Conservation (phyloP, 2,797 vertebrate genomes). For the Epinephelus malabaricus region DNA sequence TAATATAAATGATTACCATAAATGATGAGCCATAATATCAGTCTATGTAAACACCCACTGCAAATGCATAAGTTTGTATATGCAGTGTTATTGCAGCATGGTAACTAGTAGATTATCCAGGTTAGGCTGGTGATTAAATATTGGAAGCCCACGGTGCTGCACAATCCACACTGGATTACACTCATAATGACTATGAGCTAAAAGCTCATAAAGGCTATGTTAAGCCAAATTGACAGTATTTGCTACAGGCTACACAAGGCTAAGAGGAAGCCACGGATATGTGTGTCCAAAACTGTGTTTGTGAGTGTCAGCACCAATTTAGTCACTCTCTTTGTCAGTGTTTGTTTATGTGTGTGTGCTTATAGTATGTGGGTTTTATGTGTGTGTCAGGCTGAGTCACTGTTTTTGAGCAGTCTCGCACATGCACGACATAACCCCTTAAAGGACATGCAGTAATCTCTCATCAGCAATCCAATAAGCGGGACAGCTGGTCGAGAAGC, state of each 20-base stretch:
- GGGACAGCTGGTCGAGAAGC: slow-evolving; percentile 67
- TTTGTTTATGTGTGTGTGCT: slow-evolving; percentile 27
- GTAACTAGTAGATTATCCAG: slow-evolving; percentile 39
- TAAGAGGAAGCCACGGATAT: slow-evolving; percentile 37
- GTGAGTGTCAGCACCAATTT: slow-evolving; percentile 32
- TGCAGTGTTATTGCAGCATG: slow-evolving; percentile 1
- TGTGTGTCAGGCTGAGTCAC: slow-evolving; percentile 33
- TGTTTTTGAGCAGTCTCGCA: slow-evolving; percentile 44
- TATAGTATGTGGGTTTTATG: background rate
- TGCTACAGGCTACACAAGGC: slow-evolving; percentile 41
- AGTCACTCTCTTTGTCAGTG: slow-evolving; percentile 24
- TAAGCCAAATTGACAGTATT: slow-evolving; percentile 64
- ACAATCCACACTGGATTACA: slow-evolving; percentile 59
- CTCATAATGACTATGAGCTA: slow-evolving; percentile 48
- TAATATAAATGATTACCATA: slow-evolving; percentile 32
- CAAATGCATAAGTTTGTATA: background rate
- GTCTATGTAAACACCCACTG: slow-evolving; percentile 6
- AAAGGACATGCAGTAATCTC: slow-evolving; percentile 59
- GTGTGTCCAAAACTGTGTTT: slow-evolving; percentile 46
- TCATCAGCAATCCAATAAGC: slow-evolving; percentile 74
- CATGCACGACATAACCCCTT: slow-evolving; percentile 40
- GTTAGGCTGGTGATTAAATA: slow-evolving; percentile 54
- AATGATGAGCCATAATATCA: slow-evolving; percentile 36
- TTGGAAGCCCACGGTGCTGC: slow-evolving; percentile 25
- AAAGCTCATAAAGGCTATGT: slow-evolving; percentile 51